Evolutionary conservation across 2,888 invertebrate genomes (phyloP).

Genomic region (Carabus problematicus): DNA sequence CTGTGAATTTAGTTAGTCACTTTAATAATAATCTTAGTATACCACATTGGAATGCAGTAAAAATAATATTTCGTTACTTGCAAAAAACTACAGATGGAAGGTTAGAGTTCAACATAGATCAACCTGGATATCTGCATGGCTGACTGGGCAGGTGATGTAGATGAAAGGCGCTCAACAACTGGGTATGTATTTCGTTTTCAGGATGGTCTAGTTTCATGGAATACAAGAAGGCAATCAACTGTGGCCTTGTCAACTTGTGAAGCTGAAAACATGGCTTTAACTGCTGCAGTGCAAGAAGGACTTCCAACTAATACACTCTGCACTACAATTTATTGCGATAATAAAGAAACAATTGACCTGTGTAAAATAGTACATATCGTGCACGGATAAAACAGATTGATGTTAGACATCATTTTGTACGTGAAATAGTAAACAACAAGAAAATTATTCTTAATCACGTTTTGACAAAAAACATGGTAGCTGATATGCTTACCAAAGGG

Average conservation of each 20-base stretch:
- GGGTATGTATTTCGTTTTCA: background rate
- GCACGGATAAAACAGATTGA: background rate
- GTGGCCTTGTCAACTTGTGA: background rate
- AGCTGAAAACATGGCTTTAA: conserved; percentile 1
- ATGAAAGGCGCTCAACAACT: background rate
- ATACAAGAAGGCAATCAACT: background rate
- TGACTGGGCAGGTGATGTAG: background rate
- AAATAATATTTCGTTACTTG: conserved; percentile 19
- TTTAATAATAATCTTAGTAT: conserved; percentile 16
- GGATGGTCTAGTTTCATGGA: background rate
- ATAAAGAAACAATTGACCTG: background rate
- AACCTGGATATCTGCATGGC: background rate
- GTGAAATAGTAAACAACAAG: background rate
- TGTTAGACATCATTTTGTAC: background rate
- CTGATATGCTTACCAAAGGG: conserved; percentile 4
- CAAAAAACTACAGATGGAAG: background rate
- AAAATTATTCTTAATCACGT: background rate
- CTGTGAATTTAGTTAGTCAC: conserved; percentile 12
- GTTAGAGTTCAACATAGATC: background rate
- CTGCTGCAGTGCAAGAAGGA: background rate
- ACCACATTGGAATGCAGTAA: conserved; percentile 20
- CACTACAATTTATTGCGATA: conserved; percentile 8
- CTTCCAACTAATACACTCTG: background rate
- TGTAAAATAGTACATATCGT: background rate
- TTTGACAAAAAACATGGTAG: background rate